Conservation (phyloP, 2,113 vertebrate species). For the Chauna torquata region DNA sequence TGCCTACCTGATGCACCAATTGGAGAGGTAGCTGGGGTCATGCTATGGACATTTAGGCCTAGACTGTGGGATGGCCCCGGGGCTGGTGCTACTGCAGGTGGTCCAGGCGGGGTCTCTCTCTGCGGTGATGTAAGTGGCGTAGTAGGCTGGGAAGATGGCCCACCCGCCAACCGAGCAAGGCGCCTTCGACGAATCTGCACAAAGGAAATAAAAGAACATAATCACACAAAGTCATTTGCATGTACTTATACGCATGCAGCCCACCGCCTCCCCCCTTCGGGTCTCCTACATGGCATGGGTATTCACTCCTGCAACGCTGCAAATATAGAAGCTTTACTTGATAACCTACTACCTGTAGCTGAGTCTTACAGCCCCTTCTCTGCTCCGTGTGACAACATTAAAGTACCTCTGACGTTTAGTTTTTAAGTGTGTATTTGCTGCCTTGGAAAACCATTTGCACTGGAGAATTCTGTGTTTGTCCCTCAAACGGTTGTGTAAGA, state of each 20-base stretch:
- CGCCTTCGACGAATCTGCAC: slow-evolving; percentile 92
- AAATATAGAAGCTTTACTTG: background rate
- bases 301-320: background rate
- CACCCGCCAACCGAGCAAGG: slow-evolving; percentile 92
- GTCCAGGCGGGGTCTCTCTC: slow-evolving; percentile 93
- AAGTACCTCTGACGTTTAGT: fast-evolving
- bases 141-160: slow-evolving; percentile 90
- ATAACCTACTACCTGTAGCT: fast-evolving
- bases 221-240: fast-evolving
- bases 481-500: background rate
- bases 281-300: fast-evolving
- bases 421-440: background rate
- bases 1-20: slow-evolving; percentile 92
- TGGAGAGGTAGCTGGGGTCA: slow-evolving; percentile 96
- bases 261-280: fast-evolving
- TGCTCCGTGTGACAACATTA: fast-evolving
- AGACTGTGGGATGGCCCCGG: slow-evolving; percentile 88
- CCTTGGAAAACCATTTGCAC: background rate
- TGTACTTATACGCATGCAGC: fast-evolving
- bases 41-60: slow-evolving; percentile 89
- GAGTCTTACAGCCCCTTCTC: background rate
- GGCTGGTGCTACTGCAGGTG: slow-evolving; percentile 83
- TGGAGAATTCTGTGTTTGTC: background rate
- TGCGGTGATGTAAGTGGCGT: slow-evolving; percentile 96
- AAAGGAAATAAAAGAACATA: background rate